These are phyloP conservation scores for Caenorhabditis uteleia DNA, from an alignment of 2,888 invertebrate genomes.

Conservation along the genomic window DNA sequence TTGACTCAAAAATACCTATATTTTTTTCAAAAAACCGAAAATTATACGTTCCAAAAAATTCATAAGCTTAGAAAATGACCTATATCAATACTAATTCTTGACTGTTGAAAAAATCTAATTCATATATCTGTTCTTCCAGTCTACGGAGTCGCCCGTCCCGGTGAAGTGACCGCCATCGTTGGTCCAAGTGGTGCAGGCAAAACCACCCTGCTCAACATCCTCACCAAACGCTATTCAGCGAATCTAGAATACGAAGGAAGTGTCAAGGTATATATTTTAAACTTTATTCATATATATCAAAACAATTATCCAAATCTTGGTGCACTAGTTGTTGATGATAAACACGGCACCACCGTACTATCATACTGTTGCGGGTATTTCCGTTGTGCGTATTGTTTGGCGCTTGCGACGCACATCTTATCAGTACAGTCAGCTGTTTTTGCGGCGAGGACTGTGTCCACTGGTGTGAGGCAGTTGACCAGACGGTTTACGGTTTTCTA, in stretches of 20 bases:
- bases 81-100: no score
- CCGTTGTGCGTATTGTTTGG: constrained; percentile 26
- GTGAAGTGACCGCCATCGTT: constrained; percentile 61
- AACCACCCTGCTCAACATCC: constrained; percentile 79
- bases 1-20: no score
- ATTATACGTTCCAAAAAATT: no score
- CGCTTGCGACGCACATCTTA: constrained; percentile 24
- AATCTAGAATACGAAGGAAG: constrained; percentile 32
- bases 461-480: constrained; percentile 28
- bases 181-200: constrained; percentile 75
- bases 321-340: constrained; percentile 8
- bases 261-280: constrained; percentile 39
- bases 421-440: constrained; percentile 35
- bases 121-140: constrained; percentile 52
- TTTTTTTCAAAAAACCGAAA: no score
- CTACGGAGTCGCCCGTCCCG: constrained; percentile 61
- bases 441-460: constrained; percentile 39
- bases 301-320: background rate
- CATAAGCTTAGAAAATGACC: no score
- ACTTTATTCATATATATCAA: background rate
- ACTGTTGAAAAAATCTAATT: no score
- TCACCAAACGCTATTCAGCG: constrained; percentile 77
- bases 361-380: constrained; percentile 31
- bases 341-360: constrained; percentile 29
- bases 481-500: constrained; percentile 29